Evolutionary conservation across 30 jellyfish, hydroid and myxozoan species (phyloP), one percentile per base, ranked within the genome.

Genomic region (Hydractinia symbiolongicarpus): DNA sequence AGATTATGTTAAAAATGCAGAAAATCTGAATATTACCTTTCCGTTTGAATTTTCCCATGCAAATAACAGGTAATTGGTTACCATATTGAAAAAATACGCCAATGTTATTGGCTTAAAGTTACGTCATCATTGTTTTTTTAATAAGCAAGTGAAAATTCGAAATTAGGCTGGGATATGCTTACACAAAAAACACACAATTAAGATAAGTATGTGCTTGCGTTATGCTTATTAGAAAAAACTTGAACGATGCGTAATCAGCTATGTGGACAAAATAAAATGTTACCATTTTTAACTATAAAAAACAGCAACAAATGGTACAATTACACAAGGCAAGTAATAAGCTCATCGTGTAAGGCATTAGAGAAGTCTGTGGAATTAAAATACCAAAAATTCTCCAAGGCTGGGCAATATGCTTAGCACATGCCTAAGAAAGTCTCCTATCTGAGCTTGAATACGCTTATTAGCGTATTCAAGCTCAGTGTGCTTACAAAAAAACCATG

Each of bases 351-450:
- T 58, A 58, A 58, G 19, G 19, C 69, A 58, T 11, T 13, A 58
- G 19, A 58, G 17, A 58, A 13, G 19, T 16, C 19, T 58, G 69
- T 11, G 1, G 17, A 58, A 58, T 13, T 13, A 13, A 11, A 16
- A 58, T 16, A 58, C 69, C 19, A 1, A 58, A 13, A 58, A 58
- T 58, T 58, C 17, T 11, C 69, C 69, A 58, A 58, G 69, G 69
- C 69, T 58, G 69, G 69, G 69, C 19, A 58, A 58, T 58, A 58
- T 58, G 69, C 69, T 58, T 58, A 58, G 69, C 69, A 58, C 69
- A 58, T 58, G 69, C 69, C 19, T 58, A 58, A 58, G 69, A 58
- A 58, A 58, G 15, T 58, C 69, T 16, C 69, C 15, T 11, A 58
- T 58, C 69, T 58, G 69, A 58, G 69, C 69, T 16, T 58, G 19